Conservation (phyloP, 2,113 vertebrate species). For the Nesoenas mayeri region DNA sequence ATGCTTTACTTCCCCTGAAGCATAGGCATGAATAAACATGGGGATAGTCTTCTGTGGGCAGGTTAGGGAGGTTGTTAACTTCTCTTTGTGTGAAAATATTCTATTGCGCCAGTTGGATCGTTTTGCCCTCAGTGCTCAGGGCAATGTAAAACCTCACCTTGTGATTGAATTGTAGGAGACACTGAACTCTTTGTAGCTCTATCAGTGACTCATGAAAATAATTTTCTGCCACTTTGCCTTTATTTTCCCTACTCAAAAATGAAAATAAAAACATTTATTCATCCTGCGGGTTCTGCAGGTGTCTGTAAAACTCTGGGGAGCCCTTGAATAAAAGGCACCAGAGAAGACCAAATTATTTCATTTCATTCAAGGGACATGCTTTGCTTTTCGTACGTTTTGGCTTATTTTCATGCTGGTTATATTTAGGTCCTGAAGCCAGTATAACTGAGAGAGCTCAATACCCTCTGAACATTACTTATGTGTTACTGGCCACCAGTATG, state of each 20-base stretch:
- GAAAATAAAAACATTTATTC: slow-evolving; percentile 58
- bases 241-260: slow-evolving; percentile 13
- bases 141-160: neutral
- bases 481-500: neutral
- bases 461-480: neutral
- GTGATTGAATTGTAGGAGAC: neutral
- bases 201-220: neutral
- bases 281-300: neutral
- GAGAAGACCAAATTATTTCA: slow-evolving; percentile 10
- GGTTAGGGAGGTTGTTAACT: neutral
- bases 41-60: neutral
- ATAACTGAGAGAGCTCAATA: neutral
- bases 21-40: neutral
- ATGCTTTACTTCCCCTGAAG: neutral
- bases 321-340: neutral
- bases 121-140: neutral
- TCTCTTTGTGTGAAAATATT: slow-evolving; percentile 3
- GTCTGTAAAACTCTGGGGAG: slow-evolving; percentile 17
- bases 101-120: neutral
- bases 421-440: neutral
- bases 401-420: neutral
- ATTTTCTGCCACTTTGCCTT: slow-evolving; percentile 12
- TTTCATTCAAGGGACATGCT: neutral
- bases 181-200: neutral
- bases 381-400: neutral